Base-by-base conservation (phyloP, 1,140 invertebrate species). In the Epicauta chinensis region DNA sequence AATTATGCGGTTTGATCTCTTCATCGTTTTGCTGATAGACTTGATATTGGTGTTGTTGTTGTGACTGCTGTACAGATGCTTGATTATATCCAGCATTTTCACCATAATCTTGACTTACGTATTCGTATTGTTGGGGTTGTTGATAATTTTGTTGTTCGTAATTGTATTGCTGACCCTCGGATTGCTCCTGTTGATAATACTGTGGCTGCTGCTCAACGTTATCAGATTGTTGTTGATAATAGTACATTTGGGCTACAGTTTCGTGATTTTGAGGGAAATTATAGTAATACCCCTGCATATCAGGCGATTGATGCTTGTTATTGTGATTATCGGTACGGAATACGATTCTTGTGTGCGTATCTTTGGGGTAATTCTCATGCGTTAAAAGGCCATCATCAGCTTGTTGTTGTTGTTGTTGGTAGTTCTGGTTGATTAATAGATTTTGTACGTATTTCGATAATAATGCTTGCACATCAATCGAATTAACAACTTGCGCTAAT, bases 401-500 rank as follows among this genome's bases (percentile, higher is more conserved):
- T 68, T 62, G 43, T 43, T 60, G 57, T 30, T 62, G 29, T 31
- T 30, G 50, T 38, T 60, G 51, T 34, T 55, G 30, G 14, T 35
- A 41, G 34, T 53, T 29, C 14, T 57, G 48, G 46, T 29, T 45
- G 15, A 44, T 44, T 47, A 62, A 53, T 2, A 61, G 7, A 30
- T 57, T 60, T 37, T 63, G 61, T 0, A 69, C 48, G 51, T 71
- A 73, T 36, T 64, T 62, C 16, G 45, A 49, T 2, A 73, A 43
- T 7, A 71, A 41, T 16, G 60, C 39, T 50, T 69, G 76, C 3
- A 80, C 62, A 56, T 79, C 76, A 2, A 78, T 67, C 50, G 71
- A 71, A 51, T 78, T 78, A 17, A 80, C 67, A 51, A 68, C 67
- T 39, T 70, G 66, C 1, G 76, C 75, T 23, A 75, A 62, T 2